These are phyloP conservation scores for Chymomyza costata DNA, from an alignment of 1,140 invertebrate species.

Conservation along the genomic window DNA sequence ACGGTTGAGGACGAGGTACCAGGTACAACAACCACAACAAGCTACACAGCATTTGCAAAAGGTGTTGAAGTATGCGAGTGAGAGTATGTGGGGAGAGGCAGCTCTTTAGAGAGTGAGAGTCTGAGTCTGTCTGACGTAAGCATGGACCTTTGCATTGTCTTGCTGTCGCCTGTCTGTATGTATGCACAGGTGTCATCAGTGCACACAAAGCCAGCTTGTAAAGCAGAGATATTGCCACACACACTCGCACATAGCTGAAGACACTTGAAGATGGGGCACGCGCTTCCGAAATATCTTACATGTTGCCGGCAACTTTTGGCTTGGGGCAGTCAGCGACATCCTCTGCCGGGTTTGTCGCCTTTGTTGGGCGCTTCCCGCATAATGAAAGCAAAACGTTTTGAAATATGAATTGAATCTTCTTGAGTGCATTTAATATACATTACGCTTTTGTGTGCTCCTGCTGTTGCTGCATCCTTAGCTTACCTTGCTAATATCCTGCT, in stretches of 20 bases:
- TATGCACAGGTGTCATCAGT: constrained; percentile 62
- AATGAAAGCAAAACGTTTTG: constrained; percentile 64
- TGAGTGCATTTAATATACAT: constrained; percentile 71
- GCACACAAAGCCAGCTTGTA: too few relatives aligned
- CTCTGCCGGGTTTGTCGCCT: constrained; percentile 4
- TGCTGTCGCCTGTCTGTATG: constrained; percentile 27
- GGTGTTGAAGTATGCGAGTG: constrained; percentile 27
- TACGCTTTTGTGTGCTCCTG: constrained; percentile 29
- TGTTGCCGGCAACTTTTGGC: constrained; percentile 19
- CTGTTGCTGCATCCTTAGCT: background rate
- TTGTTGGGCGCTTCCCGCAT: constrained; percentile 56
- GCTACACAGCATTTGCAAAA: constrained; percentile 30
- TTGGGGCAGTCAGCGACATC: constrained; percentile 6
- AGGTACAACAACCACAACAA: constrained; percentile 13
- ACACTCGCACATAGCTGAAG: constrained; percentile 6
- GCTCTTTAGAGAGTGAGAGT: too few relatives aligned
- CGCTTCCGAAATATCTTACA: constrained; percentile 45
- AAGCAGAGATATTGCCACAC: too few relatives aligned
- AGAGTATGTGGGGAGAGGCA: constrained; percentile 29
- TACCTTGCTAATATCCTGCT: constrained; percentile 62
- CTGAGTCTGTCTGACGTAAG: too few relatives aligned
- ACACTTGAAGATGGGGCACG: constrained; percentile 53
- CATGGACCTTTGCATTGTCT: constrained; percentile 15
- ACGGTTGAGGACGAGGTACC: constrained; percentile 2
- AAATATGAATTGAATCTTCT: constrained; percentile 70